These are phyloP conservation scores for Patella ulyssiponensis DNA, from an alignment of 2,888 invertebrate genomes.

Conservation along the genomic window DNA sequence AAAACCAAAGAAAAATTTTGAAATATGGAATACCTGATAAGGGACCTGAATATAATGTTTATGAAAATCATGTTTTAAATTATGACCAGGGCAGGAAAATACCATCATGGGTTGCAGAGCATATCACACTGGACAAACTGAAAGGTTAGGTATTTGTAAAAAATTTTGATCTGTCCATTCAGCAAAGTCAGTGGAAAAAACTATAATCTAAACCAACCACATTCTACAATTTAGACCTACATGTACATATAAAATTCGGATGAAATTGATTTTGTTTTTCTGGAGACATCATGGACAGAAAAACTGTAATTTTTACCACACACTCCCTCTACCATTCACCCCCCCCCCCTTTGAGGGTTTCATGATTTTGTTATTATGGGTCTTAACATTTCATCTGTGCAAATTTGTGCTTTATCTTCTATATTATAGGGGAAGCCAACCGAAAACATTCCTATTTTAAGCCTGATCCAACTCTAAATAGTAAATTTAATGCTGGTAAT, in stretches of 20 bases:
- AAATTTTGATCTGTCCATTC: not conserved
- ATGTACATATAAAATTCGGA: too few relatives aligned
- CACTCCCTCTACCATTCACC: too few relatives aligned
- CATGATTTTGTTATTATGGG: too few relatives aligned
- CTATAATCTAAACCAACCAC: not conserved
- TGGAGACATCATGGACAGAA: too few relatives aligned
- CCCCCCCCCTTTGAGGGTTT: too few relatives aligned
- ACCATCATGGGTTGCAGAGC: conserved; percentile 69
- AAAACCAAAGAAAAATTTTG: conserved; percentile 38
- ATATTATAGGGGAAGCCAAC: conserved; percentile 52
- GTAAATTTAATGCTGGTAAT: conserved; percentile 57
- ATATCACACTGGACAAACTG: conserved; percentile 47
- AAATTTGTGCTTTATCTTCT: too few relatives aligned
- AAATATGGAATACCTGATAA: conserved; percentile 56
- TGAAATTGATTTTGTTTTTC: too few relatives aligned
- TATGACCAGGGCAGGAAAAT: conserved; percentile 65
- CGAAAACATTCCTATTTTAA: conserved; percentile 59
- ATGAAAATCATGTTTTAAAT: conserved; percentile 61
- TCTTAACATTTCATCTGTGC: too few relatives aligned
- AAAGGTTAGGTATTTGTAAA: conserved; percentile 42
- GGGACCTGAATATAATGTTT: conserved; percentile 45
- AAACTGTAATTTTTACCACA: too few relatives aligned
- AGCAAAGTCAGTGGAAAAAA: not conserved
- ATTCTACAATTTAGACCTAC: too few relatives aligned
- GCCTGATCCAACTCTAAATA: conserved; percentile 56